These are phyloP conservation scores for Callitettix versicolor DNA, from an alignment of 1,140 invertebrate species.

Conservation along the genomic window DNA sequence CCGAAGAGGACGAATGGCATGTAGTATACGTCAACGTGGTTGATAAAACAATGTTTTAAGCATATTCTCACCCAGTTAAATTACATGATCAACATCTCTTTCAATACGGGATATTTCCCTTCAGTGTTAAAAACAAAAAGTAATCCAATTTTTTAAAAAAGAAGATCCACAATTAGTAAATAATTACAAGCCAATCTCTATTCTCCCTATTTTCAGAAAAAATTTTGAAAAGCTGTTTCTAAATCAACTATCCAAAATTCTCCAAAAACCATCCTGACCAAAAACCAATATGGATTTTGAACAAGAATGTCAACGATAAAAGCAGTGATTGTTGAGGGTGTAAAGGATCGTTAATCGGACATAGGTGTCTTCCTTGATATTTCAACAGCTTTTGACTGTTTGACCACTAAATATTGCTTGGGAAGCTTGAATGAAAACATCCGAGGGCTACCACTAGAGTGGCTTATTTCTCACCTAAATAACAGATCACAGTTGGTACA, in stretches of 20 bases:
- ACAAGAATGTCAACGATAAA: background rate
- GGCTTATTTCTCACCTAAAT: background rate
- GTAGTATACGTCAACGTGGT: too few species aligned
- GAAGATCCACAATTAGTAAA: background rate
- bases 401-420: background rate
- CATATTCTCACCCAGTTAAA: background rate
- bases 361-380: background rate
- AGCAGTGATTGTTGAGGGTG: background rate
- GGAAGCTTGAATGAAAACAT: background rate
- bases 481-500: background rate
- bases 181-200: too few species aligned
- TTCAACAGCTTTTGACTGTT: background rate
- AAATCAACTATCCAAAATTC: constrained; percentile 2
- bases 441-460: background rate
- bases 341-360: too few species aligned
- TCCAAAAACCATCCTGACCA: background rate
- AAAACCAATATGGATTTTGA: constrained; percentile 1
- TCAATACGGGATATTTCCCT: background rate
- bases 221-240: too few species aligned
- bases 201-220: too few species aligned
- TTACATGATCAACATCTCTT: constrained; percentile 1
- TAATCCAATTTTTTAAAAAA: background rate
- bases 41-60: background rate
- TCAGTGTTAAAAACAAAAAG: background rate
- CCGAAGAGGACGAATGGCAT: too few species aligned